These are phyloP conservation scores for Sipha maydis DNA, from an alignment of 2,888 invertebrate species.

Conservation along the genomic window DNA sequence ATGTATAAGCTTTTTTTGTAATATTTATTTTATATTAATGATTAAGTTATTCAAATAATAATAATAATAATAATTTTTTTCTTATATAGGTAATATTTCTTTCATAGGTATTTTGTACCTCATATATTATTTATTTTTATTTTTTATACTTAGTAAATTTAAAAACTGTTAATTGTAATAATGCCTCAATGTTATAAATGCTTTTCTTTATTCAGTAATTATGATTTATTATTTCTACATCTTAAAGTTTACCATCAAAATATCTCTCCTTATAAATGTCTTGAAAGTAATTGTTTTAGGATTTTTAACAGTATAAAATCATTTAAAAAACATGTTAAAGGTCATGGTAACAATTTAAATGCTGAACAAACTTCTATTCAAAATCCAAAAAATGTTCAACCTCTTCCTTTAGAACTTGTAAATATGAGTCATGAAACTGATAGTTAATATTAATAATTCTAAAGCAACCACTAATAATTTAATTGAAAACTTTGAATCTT, in stretches of 20 bases:
- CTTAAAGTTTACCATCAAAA: not conserved
- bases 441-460: too few relatives aligned
- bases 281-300: not conserved
- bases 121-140: not conserved
- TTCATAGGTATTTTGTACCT: not conserved
- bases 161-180: not conserved
- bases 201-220: not conserved
- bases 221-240: constrained; percentile 2
- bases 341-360: too few relatives aligned
- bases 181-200: constrained; percentile 10
- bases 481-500: too few relatives aligned
- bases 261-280: not conserved
- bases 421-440: not conserved
- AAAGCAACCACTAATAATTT: too few relatives aligned
- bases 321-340: too few relatives aligned
- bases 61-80: too few relatives aligned
- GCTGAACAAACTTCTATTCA: not conserved
- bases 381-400: not conserved
- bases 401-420: not conserved
- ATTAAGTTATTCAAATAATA: not conserved
- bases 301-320: not conserved
- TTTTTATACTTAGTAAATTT: not conserved
- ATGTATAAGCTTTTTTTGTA: too few relatives aligned
- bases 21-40: too few relatives aligned
- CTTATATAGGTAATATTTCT: too few relatives aligned